These are phyloP conservation scores for Xylota segnis DNA, from an alignment of 2,888 invertebrate species.

Conservation along the genomic window DNA sequence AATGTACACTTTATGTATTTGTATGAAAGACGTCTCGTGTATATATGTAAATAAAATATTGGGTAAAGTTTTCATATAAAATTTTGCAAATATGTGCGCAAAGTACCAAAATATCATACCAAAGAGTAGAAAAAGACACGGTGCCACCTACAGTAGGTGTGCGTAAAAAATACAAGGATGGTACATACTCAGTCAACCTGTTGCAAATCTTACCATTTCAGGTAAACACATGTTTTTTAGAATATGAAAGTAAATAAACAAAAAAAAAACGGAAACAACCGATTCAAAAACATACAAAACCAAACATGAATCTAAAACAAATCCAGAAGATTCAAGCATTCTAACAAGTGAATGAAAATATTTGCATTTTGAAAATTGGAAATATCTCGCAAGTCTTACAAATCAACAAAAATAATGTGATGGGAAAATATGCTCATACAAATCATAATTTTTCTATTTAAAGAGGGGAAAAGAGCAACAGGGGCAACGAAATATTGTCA, in stretches of 20 bases:
- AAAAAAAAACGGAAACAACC: conserved; percentile 24
- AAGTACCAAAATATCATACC: conserved; percentile 50
- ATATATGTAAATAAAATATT: conserved; percentile 2
- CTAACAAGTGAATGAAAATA: conserved; percentile 69
- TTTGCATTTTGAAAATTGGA: conserved; percentile 69
- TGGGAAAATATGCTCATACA: conserved; percentile 70
- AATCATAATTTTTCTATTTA: conserved; percentile 63
- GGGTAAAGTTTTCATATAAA: conserved; percentile 6
- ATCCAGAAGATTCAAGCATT: conserved; percentile 69
- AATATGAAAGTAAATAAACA: conserved; percentile 13
- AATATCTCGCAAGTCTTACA: conserved; percentile 66
- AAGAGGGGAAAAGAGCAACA: conserved; percentile 71
- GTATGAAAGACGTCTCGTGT: conserved; percentile 14
- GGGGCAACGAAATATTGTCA: conserved; percentile 76
- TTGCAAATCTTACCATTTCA: conserved; percentile 62
- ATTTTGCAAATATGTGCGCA: conserved; percentile 62
- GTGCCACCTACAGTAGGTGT: conserved; percentile 66
- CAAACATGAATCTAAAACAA: conserved; percentile 58
- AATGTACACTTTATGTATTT: conserved; percentile 24
- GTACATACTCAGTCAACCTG: conserved; percentile 72
- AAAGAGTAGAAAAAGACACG: conserved; percentile 64
- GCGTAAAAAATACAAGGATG: conserved; percentile 53
- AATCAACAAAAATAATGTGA: conserved; percentile 49
- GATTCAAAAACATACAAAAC: conserved; percentile 30
- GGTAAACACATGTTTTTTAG: conserved; percentile 27